phyloP scores from a whole-genome alignment of 2,888 invertebrate species.

The Acanthosepion lycidas region DNA sequence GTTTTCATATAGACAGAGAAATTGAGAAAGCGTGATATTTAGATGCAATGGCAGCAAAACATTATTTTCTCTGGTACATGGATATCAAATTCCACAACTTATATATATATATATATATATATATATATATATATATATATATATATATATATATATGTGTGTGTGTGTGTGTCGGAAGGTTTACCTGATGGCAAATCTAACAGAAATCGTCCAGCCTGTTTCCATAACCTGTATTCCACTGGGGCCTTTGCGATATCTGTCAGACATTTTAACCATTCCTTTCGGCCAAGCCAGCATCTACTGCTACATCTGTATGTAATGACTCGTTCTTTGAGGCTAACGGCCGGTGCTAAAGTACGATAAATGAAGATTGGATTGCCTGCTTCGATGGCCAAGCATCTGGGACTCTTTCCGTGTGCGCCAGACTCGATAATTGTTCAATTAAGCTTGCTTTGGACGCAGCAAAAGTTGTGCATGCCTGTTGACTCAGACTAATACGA shows the following conservation, averaged over 20 bases:
- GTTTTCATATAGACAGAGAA: too few species aligned
- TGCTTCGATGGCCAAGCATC: not conserved
- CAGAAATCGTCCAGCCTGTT: too few species aligned
- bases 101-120: not conserved
- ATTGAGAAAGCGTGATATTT: too few species aligned
- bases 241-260: too few species aligned
- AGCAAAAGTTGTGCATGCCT: not conserved
- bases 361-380: not conserved
- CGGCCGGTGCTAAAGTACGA: not conserved
- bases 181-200: too few species aligned
- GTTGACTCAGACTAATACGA: slow-evolving; percentile 2
- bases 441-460: not conserved
- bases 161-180: too few species aligned
- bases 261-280: too few species aligned
- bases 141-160: too few species aligned
- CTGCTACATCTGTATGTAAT: not conserved
- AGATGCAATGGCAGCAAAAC: too few species aligned
- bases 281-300: not conserved
- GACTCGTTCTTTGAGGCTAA: not conserved
- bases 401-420: not conserved
- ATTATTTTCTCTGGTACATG: too few species aligned
- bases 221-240: too few species aligned
- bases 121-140: too few species aligned
- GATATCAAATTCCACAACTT: not conserved
- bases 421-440: slow-evolving; percentile 18